Evolutionary conservation across 2,888 invertebrate species (phyloP).

Genomic region (Eumacrocentrus americanus): DNA sequence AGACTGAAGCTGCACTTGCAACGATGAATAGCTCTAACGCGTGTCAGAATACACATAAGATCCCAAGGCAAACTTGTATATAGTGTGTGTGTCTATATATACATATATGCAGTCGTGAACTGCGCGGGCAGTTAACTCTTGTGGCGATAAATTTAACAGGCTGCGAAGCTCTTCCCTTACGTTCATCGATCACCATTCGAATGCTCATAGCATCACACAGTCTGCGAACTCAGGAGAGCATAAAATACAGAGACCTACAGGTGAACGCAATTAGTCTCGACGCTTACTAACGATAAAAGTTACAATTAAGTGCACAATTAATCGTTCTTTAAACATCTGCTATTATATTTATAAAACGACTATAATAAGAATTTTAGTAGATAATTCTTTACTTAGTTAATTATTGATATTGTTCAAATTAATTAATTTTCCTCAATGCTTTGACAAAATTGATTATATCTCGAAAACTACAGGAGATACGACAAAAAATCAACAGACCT

Average conservation of each 20-base stretch:
- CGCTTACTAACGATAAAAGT: background rate
- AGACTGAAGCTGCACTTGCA: constrained; percentile 15
- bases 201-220: background rate
- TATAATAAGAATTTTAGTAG: too few relatives aligned
- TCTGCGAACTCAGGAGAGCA: background rate
- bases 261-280: constrained; percentile 8
- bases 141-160: constrained; percentile 16
- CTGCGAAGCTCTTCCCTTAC: constrained; percentile 14
- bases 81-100: background rate
- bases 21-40: constrained; percentile 10
- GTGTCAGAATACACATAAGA: constrained; percentile 9
- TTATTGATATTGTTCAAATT: too few relatives aligned
- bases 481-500: too few relatives aligned
- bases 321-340: too few relatives aligned
- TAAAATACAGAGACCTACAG: background rate
- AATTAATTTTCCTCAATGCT: too few relatives aligned
- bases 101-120: constrained; percentile 7
- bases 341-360: too few relatives aligned
- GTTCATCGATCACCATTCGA: constrained; percentile 15
- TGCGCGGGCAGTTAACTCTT: constrained; percentile 16
- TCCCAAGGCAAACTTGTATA: constrained; percentile 1
- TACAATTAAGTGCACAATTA: background rate
- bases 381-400: too few relatives aligned
- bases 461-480: too few relatives aligned
- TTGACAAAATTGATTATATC: too few relatives aligned